Conservation (phyloP, 2,797 vertebrate genomes). For the Enteromius treurensis region DNA sequence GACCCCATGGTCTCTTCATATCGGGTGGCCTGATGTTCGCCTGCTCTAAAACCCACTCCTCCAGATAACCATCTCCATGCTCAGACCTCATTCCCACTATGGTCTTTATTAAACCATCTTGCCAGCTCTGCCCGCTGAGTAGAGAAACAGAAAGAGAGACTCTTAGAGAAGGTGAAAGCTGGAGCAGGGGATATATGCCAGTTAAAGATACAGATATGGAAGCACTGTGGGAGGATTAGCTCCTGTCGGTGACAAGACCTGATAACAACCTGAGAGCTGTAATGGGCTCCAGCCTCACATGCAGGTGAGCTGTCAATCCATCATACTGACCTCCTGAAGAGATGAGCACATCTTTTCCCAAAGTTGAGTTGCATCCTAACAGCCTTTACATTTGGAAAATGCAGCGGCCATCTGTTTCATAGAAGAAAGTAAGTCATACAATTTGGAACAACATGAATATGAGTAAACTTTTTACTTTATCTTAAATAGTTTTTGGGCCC, state of each 20-base stretch:
- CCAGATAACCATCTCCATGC: conserved; percentile 65
- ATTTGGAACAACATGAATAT: not conserved
- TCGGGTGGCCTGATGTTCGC: conserved; percentile 67
- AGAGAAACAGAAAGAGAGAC: conserved; percentile 30
- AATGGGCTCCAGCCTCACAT: conserved; percentile 66
- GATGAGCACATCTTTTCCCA: not conserved
- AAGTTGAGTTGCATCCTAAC: not conserved
- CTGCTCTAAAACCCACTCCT: conserved; percentile 64
- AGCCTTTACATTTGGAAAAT: not conserved
- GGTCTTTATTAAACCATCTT: conserved; percentile 59
- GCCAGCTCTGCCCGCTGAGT: conserved; percentile 22
- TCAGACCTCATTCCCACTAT: conserved; percentile 55
- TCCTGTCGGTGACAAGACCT: conserved; percentile 77
- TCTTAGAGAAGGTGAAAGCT: not conserved
- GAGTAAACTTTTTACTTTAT: not conserved
- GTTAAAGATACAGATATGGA: conserved; percentile 36
- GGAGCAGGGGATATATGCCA: conserved; percentile 32
- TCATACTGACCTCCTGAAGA: conserved; percentile 29
- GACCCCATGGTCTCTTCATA: conserved; percentile 53
- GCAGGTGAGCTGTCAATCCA: conserved; percentile 52
- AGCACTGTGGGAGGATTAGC: conserved; percentile 72
- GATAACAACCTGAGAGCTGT: conserved; percentile 72
- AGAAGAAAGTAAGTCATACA: not conserved
- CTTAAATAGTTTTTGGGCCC: not conserved
- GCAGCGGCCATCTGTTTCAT: not conserved